These are phyloP conservation scores for Porphyrio hochstetteri DNA, from an alignment of 2,113 vertebrate species.

Conservation along the genomic window DNA sequence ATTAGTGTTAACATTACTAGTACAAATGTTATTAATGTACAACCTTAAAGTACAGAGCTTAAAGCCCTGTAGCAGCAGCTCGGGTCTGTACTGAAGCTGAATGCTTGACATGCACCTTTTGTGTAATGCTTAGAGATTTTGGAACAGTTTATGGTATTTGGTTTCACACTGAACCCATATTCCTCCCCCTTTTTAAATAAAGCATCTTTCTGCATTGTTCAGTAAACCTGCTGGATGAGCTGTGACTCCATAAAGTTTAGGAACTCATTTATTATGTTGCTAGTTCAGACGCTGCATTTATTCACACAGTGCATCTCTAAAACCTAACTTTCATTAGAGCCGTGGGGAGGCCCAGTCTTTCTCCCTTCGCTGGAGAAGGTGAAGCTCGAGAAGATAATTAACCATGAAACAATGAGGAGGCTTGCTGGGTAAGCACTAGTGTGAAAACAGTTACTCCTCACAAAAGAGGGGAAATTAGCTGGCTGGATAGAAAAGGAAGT, in stretches of 20 bases:
- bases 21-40: not conserved
- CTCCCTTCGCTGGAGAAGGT: conserved; percentile 71
- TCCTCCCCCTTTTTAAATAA: not conserved
- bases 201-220: conserved; percentile 47
- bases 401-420: conserved; percentile 81
- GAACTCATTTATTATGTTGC: conserved; percentile 74
- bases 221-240: conserved; percentile 59
- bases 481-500: conserved; percentile 81
- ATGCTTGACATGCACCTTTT: not conserved
- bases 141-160: not conserved
- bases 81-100: not conserved
- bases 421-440: conserved; percentile 82
- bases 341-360: conserved; percentile 60
- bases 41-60: not conserved
- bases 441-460: conserved; percentile 85
- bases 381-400: conserved; percentile 82
- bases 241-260: conserved; percentile 76
- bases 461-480: conserved; percentile 85
- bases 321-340: conserved; percentile 73
- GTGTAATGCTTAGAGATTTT: not conserved
- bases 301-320: conserved; percentile 73
- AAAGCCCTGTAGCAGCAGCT: not conserved
- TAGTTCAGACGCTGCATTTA: conserved; percentile 72
- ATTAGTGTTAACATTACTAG: not conserved
- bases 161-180: conserved; percentile 4